Conservation (phyloP, 2,888 invertebrate genomes). For the Aricia artaxerxes region DNA sequence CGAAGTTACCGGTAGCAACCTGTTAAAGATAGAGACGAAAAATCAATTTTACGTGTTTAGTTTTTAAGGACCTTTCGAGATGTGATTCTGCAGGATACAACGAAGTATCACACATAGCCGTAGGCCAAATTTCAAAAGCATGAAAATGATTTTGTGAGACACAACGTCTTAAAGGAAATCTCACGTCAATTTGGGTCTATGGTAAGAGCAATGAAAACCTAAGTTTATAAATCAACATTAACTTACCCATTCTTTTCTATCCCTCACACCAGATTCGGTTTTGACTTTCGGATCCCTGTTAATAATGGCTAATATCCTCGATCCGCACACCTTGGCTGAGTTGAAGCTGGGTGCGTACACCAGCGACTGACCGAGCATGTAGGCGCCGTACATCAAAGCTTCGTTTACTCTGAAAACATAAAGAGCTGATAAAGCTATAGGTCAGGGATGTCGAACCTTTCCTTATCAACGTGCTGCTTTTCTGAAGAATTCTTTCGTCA, state of each 20-base stretch:
- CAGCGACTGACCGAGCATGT: slow-evolving; percentile 88
- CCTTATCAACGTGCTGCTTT: no score
- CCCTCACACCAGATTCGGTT: slow-evolving; percentile 59
- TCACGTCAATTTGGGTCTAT: not conserved
- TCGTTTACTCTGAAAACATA: slow-evolving; percentile 82
- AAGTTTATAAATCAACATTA: not conserved
- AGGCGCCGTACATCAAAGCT: slow-evolving; percentile 87
- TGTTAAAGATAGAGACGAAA: slow-evolving; percentile 47
- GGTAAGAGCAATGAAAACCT: no score
- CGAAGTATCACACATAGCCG: not conserved
- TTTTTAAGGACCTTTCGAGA: not conserved
- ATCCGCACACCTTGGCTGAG: slow-evolving; percentile 80
- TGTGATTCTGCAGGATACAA: not conserved
- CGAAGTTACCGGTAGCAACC: slow-evolving; percentile 83
- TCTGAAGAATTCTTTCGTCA: no score
- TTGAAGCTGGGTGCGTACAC: slow-evolving; percentile 89
- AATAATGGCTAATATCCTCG: slow-evolving; percentile 62
- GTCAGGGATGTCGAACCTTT: no score
- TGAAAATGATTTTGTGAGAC: not conserved
- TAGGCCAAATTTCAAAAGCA: not conserved
- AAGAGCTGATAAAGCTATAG: not conserved
- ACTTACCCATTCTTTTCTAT: slow-evolving; percentile 64
- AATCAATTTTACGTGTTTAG: not conserved
- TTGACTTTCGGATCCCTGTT: slow-evolving; percentile 59
- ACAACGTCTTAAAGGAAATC: not conserved